phyloP scores from a whole-genome alignment of 2,113 vertebrate species.

The Podocnemis expansa region DNA sequence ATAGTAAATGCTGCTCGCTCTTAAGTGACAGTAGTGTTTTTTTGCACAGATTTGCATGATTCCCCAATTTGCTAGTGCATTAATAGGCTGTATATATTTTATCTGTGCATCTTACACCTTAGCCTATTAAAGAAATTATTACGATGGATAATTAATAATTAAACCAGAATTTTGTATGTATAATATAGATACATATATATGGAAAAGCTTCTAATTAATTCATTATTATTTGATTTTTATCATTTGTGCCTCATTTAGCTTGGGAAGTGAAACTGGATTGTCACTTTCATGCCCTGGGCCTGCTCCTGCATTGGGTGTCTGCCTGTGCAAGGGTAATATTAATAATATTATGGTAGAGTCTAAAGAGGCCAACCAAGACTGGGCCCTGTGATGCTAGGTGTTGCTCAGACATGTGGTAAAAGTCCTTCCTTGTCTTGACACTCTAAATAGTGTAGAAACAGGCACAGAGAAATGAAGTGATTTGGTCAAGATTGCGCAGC shows the following conservation, averaged over 20 bases:
- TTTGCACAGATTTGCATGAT: background rate
- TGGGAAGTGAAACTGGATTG: background rate
- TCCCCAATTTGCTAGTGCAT: background rate
- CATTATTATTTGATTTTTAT: background rate
- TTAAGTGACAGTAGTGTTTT: background rate
- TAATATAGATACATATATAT: background rate
- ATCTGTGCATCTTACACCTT: background rate
- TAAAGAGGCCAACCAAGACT: background rate
- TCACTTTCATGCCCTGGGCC: background rate
- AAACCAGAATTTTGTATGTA: background rate
- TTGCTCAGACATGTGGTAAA: fast-evolving
- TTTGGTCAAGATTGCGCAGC: background rate
- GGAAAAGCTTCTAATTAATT: background rate
- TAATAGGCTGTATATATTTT: background rate
- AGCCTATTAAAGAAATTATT: background rate
- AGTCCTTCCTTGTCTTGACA: background rate
- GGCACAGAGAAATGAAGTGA: background rate
- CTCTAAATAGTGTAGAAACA: background rate
- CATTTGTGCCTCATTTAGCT: background rate
- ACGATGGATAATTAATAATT: background rate
- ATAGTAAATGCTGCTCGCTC: background rate
- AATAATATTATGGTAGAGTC: background rate
- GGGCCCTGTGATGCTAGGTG: fast-evolving
- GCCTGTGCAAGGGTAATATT: background rate
- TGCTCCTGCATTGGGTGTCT: background rate